Base-by-base conservation (phyloP, 1,140 invertebrate species). In the Drosophila asahinai region DNA sequence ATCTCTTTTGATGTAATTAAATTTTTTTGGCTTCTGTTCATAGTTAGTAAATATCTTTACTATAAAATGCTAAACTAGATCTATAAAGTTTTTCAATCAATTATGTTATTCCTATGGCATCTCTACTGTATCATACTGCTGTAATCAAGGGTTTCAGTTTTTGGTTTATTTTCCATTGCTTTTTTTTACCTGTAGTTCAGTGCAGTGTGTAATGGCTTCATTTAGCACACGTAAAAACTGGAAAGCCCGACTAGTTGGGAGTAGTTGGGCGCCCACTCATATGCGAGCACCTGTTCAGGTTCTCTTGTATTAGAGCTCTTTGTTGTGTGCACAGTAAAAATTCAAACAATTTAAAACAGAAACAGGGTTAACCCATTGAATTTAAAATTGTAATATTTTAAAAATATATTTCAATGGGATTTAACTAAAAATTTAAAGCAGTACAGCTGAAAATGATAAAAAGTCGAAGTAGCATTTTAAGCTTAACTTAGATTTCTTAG, bases 171-270 rank as follows among this genome's bases (percentile, higher is more conserved):
- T 59, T 49, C 66, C 62, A 72, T 80, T 84, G 52, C 59, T 33
- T 36, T 54, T 25, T 43, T 33, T 30, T 57, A 25, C 65, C 43
- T 61, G 19, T 22, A 55, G 33, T 55, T 38, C 19, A 55, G 54
- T 40, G 33, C 48, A 72, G 19, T 51, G 64, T 77, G 48, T 55
- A 73, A 80, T 81, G 83, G 77, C 77, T 87, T 87, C 80, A 87
- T 83, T 83, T 77, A 63, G 68, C 59, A 45, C 72, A 66, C 67
- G 60, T 62, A 67, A 19, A 38, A 65, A 51, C 63, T 51, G 51
- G 14, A 58, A 25, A 55, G 25, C 47, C 38, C 30, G 40, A 48
- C 19, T 15, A 57, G 43, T 36, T 17, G 43, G 52, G 25, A 42
- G 48, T 33, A 51, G 47, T 22, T 22, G 27, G 48, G 15, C 27